phyloP scores from a whole-genome alignment of 2,113 vertebrate genomes.

The Nothobranchius furzeri region DNA sequence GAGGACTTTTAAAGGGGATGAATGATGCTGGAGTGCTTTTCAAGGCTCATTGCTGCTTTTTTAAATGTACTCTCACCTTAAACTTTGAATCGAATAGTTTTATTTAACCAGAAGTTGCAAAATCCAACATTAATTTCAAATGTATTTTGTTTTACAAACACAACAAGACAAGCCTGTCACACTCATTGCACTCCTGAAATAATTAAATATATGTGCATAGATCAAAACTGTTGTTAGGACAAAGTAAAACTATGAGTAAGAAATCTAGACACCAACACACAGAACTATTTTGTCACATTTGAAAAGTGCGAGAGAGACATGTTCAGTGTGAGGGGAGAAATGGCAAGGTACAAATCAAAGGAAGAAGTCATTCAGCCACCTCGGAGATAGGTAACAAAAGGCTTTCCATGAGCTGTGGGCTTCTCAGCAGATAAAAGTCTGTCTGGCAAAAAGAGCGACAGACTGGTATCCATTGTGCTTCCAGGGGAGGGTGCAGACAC shows the following conservation, averaged over 20 bases:
- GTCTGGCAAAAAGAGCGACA: conserved; percentile 69
- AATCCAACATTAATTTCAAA: not conserved
- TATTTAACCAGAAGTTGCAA: no score
- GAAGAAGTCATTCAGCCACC: conserved; percentile 71
- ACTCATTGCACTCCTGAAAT: not conserved
- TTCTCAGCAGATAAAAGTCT: conserved; percentile 81
- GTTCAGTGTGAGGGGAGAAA: conserved; percentile 63
- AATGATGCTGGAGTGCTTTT: conserved; percentile 48
- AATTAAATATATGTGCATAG: conserved; percentile 9
- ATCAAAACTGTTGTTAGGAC: conserved; percentile 12
- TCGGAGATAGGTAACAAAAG: conserved; percentile 79
- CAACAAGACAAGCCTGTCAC: not conserved
- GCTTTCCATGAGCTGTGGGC: conserved; percentile 65
- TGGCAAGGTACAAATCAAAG: conserved; percentile 77
- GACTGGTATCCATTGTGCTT: conserved; percentile 75
- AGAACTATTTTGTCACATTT: conserved; percentile 61
- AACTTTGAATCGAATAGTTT: not conserved
- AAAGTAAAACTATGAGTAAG: conserved; percentile 7
- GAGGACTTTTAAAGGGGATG: conserved; percentile 53
- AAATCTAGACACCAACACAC: conserved; percentile 39
- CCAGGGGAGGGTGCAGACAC: conserved; percentile 69
- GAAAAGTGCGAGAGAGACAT: conserved; percentile 66
- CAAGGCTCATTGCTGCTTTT: conserved; percentile 13
- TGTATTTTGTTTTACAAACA: not conserved
- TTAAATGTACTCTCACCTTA: conserved; percentile 7